These are phyloP conservation scores for Podargus strigoides DNA, from an alignment of 2,797 vertebrate genomes.

Conservation along the genomic window DNA sequence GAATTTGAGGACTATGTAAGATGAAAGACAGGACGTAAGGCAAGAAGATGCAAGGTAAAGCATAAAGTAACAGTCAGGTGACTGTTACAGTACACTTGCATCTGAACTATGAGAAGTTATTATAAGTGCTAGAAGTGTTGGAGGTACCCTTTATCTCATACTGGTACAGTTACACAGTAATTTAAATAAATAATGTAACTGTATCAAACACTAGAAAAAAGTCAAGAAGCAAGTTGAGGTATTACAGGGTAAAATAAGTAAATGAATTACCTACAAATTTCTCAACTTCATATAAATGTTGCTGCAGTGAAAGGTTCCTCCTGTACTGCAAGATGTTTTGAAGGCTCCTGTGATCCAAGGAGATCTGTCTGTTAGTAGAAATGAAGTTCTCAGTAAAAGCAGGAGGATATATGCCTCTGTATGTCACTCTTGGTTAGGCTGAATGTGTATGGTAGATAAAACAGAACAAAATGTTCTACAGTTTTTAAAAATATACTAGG, in stretches of 20 bases:
- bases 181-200: not conserved
- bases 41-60: not conserved
- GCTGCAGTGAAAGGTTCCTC: not conserved
- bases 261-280: not conserved
- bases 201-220: not conserved
- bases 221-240: not conserved
- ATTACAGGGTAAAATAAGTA: not conserved
- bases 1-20: not conserved
- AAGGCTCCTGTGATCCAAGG: not conserved
- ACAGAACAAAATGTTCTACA: not conserved
- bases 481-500: not conserved
- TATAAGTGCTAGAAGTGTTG: not conserved
- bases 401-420: not conserved
- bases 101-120: not conserved
- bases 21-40: not conserved
- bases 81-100: not conserved
- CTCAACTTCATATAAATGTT: not conserved
- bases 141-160: not conserved
- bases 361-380: not conserved
- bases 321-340: not conserved
- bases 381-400: not conserved
- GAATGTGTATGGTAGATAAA: not conserved
- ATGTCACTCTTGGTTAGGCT: not conserved
- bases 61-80: not conserved
- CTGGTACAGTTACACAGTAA: not conserved